Evolutionary conservation across 2,113 vertebrate species (phyloP).

Genomic region (Microcebus murinus): DNA sequence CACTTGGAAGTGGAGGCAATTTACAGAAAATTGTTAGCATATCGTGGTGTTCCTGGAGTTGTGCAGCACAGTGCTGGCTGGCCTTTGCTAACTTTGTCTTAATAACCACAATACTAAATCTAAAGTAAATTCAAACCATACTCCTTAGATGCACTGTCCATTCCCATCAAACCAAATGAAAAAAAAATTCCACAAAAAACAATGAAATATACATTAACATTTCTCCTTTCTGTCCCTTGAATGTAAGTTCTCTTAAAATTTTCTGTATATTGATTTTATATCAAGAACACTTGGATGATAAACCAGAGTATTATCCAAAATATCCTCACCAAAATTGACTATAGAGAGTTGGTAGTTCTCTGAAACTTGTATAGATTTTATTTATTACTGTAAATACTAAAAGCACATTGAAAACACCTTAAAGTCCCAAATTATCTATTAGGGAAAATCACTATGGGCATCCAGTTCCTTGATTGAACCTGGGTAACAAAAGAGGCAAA

Average conservation of each 20-base stretch:
- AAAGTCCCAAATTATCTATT: conserved; percentile 53
- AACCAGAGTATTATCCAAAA: conserved; percentile 54
- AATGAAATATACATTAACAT: conserved; percentile 16
- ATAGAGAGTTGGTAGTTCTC: conserved; percentile 76
- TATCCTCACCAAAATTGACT: conserved; percentile 68
- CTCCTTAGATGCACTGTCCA: conserved; percentile 15
- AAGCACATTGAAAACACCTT: conserved; percentile 69
- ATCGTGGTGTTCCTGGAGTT: not conserved
- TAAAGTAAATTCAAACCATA: conserved; percentile 39
- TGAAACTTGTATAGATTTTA: conserved; percentile 76
- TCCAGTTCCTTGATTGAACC: conserved; percentile 63
- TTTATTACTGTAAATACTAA: conserved; percentile 70
- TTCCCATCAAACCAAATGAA: conserved; percentile 59
- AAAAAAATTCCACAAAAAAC: not conserved
- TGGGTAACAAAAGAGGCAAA: conserved; percentile 75
- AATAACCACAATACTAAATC: conserved; percentile 8
- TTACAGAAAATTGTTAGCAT: conserved; percentile 10
- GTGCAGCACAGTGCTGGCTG: not conserved
- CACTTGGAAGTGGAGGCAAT: conserved; percentile 26
- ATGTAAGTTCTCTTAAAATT: conserved; percentile 17
- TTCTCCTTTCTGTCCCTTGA: conserved; percentile 24
- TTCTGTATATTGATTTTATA: conserved; percentile 38
- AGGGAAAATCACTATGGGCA: conserved; percentile 52
- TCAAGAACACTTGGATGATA: conserved; percentile 43
- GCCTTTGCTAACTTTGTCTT: conserved; percentile 18